Conservation (phyloP, 2,113 vertebrate species). For the Aptenodytes forsteri region DNA sequence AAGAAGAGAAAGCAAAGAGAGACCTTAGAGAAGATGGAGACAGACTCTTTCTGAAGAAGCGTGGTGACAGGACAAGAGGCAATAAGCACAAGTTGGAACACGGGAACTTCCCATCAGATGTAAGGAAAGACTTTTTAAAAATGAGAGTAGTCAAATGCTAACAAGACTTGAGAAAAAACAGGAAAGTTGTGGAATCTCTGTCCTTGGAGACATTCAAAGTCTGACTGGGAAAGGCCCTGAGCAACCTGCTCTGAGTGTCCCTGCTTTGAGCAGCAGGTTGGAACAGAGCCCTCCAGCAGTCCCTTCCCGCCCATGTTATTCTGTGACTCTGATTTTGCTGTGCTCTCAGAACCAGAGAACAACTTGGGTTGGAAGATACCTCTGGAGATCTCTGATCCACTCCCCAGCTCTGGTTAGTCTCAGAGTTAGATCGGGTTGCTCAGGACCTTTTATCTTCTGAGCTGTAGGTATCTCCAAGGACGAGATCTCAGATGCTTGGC, state of each 20-base stretch:
- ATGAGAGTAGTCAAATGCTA: not conserved
- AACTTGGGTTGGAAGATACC: not conserved
- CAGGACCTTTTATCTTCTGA: not conserved
- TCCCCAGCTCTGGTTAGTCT: not conserved
- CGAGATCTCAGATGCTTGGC: no score
- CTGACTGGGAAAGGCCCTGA: not conserved
- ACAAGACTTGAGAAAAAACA: not conserved
- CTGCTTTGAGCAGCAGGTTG: not conserved
- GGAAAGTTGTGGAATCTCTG: not conserved
- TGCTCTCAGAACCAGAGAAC: not conserved
- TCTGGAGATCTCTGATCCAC: not conserved
- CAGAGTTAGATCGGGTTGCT: not conserved
- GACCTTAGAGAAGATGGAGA: not conserved
- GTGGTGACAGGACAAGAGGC: no score
- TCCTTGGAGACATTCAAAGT: not conserved
- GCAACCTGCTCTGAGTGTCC: not conserved
- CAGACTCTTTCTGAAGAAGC: not conserved
- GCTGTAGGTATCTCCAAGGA: not conserved
- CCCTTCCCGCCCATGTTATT: not conserved
- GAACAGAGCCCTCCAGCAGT: not conserved
- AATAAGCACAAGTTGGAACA: not conserved
- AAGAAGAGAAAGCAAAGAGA: not conserved
- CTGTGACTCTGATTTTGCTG: not conserved
- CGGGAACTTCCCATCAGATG: not conserved
- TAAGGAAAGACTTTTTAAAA: not conserved